Percentiles rank a stretch among this genome's conserved stretches.
phyloP scores from a whole-genome alignment of 2,888 invertebrate species.

The Drosophila anomelani region DNA sequence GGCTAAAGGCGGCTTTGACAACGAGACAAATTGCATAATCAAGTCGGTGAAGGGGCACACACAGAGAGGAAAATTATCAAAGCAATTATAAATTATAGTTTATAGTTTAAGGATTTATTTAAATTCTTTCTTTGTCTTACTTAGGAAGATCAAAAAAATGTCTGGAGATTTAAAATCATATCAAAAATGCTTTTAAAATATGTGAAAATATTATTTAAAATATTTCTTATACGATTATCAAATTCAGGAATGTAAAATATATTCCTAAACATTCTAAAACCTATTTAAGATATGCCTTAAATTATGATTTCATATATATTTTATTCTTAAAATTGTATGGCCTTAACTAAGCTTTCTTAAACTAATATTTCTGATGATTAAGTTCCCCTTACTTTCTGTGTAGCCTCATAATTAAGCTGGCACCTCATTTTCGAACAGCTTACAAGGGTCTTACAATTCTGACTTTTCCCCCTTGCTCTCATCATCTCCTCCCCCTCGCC shows the following conservation, averaged over 20 bases:
- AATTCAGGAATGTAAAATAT: neutral
- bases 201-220: neutral
- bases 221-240: neutral
- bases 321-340: neutral
- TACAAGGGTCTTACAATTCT: conserved; percentile 17
- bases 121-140: neutral
- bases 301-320: neutral
- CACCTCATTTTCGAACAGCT: conserved; percentile 1
- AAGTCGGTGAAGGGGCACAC: conserved; percentile 8
- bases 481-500: neutral
- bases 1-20: conserved; percentile 31
- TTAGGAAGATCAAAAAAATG: neutral
- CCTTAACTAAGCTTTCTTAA: neutral
- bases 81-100: neutral
- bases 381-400: neutral
- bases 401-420: conserved; percentile 22
- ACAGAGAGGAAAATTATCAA: neutral
- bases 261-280: neutral
- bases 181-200: no score
- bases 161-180: neutral
- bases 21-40: conserved; percentile 32
- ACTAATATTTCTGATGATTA: neutral
- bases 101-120: neutral
- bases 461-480: neutral
- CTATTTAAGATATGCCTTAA: neutral